Evolutionary conservation across 1,140 invertebrate species (phyloP).

Genomic region (Uloborus diversus): DNA sequence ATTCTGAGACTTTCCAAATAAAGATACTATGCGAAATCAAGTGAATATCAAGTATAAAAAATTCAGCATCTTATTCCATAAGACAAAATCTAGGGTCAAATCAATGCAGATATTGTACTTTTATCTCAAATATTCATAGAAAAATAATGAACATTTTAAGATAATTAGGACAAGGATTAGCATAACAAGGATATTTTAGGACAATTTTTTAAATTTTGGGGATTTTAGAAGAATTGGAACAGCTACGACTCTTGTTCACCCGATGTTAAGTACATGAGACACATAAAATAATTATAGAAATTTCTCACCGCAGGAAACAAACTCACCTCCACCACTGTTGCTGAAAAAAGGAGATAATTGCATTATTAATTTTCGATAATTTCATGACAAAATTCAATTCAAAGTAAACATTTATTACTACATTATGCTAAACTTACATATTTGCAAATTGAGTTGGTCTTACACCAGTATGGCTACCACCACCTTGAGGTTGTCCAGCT

Average conservation of each 20-base stretch:
- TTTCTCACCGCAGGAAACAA: not conserved
- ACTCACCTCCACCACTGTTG: conserved; percentile 46
- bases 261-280: too few relatives aligned
- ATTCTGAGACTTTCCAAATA: too few relatives aligned
- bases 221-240: not conserved
- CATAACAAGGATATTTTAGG: not conserved
- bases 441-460: conserved; percentile 18
- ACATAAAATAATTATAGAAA: not conserved
- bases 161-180: not conserved
- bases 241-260: not conserved
- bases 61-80: too few relatives aligned
- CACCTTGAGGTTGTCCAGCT: conserved; percentile 57
- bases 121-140: not conserved
- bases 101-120: too few relatives aligned
- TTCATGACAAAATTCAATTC: not conserved
- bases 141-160: not conserved
- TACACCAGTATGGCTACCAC: conserved; percentile 22
- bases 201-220: not conserved
- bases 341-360: conserved; percentile 9
- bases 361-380: not conserved
- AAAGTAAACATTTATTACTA: not conserved
- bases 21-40: too few relatives aligned
- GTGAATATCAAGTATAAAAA: too few relatives aligned
- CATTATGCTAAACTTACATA: not conserved
- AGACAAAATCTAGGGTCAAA: too few relatives aligned